Evolutionary conservation across 2,888 invertebrate species (phyloP).

Genomic region (Diarsia dahlii): DNA sequence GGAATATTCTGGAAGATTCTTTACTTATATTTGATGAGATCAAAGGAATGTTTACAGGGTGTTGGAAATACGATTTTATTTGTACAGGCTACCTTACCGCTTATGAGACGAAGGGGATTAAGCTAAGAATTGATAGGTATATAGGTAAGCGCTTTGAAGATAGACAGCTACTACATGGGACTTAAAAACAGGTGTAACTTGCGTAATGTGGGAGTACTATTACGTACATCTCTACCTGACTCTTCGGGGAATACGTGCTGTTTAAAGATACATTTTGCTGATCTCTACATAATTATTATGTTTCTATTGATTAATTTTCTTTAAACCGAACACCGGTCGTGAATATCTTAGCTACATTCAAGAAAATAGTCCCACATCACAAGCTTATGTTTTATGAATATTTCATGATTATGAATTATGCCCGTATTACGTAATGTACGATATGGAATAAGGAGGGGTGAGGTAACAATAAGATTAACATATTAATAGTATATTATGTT

Average conservation of each 20-base stretch:
- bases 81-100: neutral
- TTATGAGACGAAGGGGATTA: neutral
- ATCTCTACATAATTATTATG: too few species aligned
- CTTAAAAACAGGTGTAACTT: neutral
- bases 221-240: too few species aligned
- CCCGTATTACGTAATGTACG: constrained; percentile 44
- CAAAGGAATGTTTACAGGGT: neutral
- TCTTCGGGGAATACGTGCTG: too few species aligned
- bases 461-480: constrained; percentile 63
- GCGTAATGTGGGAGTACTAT: neutral
- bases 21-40: neutral
- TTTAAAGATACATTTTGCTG: neutral
- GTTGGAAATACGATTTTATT: neutral
- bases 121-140: too few species aligned
- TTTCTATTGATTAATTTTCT: too few species aligned
- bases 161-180: too few species aligned
- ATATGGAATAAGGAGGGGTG: constrained; percentile 36
- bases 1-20: neutral
- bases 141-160: too few species aligned
- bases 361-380: constrained; percentile 45
- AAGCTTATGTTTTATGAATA: constrained; percentile 77
- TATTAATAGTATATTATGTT: constrained; percentile 65
- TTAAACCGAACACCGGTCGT: constrained; percentile 7
- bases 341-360: constrained; percentile 38
- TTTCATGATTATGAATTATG: constrained; percentile 73